These are phyloP conservation scores for Eucera pruinosa DNA, from an alignment of 2,888 invertebrate species.

Conservation along the genomic window DNA sequence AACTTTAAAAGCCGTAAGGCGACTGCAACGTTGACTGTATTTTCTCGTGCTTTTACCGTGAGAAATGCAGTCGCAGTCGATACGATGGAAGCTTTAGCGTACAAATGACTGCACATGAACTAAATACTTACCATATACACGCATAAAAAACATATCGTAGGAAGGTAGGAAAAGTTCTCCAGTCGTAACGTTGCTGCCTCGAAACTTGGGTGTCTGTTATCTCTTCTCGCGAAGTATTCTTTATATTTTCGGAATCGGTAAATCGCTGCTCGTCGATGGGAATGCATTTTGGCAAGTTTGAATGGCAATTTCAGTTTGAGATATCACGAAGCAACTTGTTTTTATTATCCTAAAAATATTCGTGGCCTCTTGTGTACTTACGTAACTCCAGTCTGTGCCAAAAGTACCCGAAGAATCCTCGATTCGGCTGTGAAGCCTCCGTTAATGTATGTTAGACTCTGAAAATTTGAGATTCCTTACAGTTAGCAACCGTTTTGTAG, in stretches of 20 bases:
- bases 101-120: constrained; percentile 35
- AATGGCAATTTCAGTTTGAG: constrained; percentile 16
- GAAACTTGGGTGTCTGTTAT: constrained; percentile 12
- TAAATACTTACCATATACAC: constrained; percentile 25
- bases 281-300: constrained; percentile 42
- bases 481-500: too few relatives aligned
- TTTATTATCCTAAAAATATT: constrained; percentile 12
- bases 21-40: neutral
- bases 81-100: constrained; percentile 18
- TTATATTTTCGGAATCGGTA: constrained; percentile 27
- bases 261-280: constrained; percentile 13
- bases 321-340: constrained; percentile 8
- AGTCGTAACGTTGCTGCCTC: neutral
- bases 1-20: constrained; percentile 43
- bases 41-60: constrained; percentile 38
- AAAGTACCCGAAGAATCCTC: neutral
- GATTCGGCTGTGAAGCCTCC: constrained; percentile 4
- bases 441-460: too few relatives aligned
- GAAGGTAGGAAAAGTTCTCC: constrained; percentile 11
- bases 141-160: constrained; percentile 4
- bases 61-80: constrained; percentile 25
- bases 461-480: neutral
- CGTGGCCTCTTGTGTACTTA: neutral
- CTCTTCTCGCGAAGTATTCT: constrained; percentile 7
- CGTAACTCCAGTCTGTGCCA: constrained; percentile 33